phyloP scores from a whole-genome alignment of 1,140 invertebrate genomes.

The Drosophila jambulina region DNA sequence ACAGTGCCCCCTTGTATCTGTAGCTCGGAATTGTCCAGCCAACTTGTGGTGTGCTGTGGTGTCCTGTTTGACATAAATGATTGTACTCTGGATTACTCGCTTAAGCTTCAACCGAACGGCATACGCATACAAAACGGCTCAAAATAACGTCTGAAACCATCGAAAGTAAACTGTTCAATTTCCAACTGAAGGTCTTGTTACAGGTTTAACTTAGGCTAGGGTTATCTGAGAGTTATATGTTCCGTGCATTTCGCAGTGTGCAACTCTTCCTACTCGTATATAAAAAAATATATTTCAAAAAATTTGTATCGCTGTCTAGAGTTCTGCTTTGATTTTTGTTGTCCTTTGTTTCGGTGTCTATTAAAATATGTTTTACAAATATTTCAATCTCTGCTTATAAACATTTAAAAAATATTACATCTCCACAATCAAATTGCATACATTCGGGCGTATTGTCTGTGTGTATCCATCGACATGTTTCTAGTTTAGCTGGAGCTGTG shows the following conservation, averaged over 20 bases:
- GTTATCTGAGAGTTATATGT: conserved; percentile 60
- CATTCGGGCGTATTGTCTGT: conserved; percentile 78
- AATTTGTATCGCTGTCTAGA: conserved; percentile 57
- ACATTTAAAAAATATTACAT: conserved; percentile 79
- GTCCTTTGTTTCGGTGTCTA: conserved; percentile 60
- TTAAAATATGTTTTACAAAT: conserved; percentile 79
- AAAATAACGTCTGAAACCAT: conserved; percentile 75
- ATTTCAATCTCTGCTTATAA: conserved; percentile 70
- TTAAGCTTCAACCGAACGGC: conserved; percentile 72
- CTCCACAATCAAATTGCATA: conserved; percentile 79
- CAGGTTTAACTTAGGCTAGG: conserved; percentile 72
- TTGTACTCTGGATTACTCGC: conserved; percentile 80
- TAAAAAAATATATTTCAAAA: conserved; percentile 78
- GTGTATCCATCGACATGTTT: conserved; percentile 57
- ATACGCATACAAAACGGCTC: conserved; percentile 57
- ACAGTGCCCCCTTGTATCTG: conserved; percentile 12
- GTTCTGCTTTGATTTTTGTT: conserved; percentile 26
- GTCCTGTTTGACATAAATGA: conserved; percentile 82
- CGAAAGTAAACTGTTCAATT: conserved; percentile 53
- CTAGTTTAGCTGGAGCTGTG: conserved; percentile 48
- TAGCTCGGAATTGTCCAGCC: conserved; percentile 17
- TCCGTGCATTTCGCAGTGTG: conserved; percentile 68
- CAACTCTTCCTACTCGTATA: conserved; percentile 37
- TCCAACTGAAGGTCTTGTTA: conserved; percentile 34
- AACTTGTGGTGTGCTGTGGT: conserved; percentile 47